Conservation (phyloP, 2,888 invertebrate species). For the Pandemis corylana region DNA sequence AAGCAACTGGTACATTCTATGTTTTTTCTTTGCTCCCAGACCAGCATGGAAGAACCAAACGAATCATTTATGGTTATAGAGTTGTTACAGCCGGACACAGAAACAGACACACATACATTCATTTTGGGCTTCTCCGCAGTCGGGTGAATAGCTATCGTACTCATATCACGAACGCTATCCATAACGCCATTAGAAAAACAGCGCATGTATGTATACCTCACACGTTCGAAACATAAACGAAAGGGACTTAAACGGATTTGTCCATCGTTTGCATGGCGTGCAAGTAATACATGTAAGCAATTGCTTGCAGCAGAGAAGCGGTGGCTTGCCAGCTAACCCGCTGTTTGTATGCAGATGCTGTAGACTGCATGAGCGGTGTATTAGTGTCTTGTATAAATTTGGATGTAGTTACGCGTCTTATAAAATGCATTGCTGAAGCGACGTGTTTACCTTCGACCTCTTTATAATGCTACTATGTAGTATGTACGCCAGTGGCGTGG, state of each 20-base stretch:
- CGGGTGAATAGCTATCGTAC: too few relatives aligned
- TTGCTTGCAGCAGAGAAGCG: constrained; percentile 8
- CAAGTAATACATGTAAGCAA: constrained; percentile 4
- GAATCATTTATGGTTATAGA: too few relatives aligned
- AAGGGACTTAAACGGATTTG: background rate
- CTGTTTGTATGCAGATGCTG: constrained; percentile 11
- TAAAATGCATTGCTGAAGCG: constrained; percentile 1
- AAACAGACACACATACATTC: too few relatives aligned
- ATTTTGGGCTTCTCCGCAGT: too few relatives aligned
- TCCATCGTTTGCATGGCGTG: constrained; percentile 3
- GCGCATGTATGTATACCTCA: background rate
- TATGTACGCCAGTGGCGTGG: too few relatives aligned
- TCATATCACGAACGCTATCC: background rate
- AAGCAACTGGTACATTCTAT: too few relatives aligned
- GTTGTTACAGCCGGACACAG: too few relatives aligned
- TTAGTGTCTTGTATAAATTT: background rate
- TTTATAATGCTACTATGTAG: too few relatives aligned
- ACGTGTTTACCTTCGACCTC: background rate
- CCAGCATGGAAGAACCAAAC: too few relatives aligned
- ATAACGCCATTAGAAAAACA: background rate
- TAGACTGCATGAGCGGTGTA: background rate
- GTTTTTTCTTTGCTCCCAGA: too few relatives aligned
- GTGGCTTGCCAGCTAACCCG: constrained; percentile 2
- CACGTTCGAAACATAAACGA: background rate
- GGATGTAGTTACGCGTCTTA: background rate